Conservation (phyloP, 2,113 vertebrate genomes). For the Ia io region DNA sequence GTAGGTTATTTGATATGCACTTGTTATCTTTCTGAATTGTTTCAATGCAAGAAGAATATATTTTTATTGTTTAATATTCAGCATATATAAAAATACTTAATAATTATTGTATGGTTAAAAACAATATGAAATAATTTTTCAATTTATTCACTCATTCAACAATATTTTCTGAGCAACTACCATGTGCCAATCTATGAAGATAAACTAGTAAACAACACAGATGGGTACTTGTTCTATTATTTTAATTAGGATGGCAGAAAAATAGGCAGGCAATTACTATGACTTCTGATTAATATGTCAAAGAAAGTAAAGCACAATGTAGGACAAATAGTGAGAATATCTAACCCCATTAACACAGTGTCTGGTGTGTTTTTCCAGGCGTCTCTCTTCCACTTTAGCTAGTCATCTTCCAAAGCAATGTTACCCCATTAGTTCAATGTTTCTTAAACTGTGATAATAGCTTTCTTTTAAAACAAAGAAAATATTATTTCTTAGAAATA, state of each 20-base stretch:
- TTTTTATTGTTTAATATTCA: not conserved
- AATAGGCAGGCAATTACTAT: not conserved
- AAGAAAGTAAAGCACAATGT: not conserved
- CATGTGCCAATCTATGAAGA: not conserved
- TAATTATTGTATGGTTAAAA: not conserved
- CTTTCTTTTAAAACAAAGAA: not conserved
- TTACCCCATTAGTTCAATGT: not conserved
- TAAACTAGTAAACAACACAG: not conserved
- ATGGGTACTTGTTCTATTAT: not conserved
- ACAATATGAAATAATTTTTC: not conserved
- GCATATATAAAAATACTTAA: not conserved
- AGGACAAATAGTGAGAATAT: not conserved
- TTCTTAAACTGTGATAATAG: not conserved
- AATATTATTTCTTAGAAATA: not conserved
- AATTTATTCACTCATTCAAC: not conserved
- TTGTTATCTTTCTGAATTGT: not conserved
- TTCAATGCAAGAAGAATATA: not conserved
- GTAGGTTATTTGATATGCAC: not conserved
- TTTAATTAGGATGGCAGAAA: not conserved
- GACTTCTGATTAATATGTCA: not conserved
- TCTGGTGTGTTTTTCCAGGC: not conserved
- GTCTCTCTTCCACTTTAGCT: not conserved
- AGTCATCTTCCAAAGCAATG: not conserved
- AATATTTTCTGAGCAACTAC: not conserved
- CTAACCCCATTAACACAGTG: rapidly evolving